A percentile compares a stretch with the other conserved stretches of the same genome.
These are phyloP conservation scores for Tribolium madens DNA, from an alignment of 1,140 invertebrate species.

Conservation along the genomic window DNA sequence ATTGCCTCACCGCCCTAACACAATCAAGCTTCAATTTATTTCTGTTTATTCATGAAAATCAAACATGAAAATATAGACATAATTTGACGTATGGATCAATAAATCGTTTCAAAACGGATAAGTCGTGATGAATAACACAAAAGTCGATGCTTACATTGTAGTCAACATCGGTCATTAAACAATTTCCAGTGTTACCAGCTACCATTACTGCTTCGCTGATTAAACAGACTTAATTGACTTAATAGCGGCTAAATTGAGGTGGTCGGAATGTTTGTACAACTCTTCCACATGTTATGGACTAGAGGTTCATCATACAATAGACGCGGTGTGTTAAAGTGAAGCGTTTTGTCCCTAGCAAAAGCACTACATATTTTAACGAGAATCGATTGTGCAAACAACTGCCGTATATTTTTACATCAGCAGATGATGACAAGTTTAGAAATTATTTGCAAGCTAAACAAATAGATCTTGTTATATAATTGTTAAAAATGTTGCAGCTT, in stretches of 20 bases:
- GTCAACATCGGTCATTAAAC: conserved; percentile 31
- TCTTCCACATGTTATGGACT: background rate
- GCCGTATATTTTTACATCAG: too few species aligned
- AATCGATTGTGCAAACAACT: too few species aligned
- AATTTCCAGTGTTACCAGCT: conserved; percentile 22
- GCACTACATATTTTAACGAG: background rate
- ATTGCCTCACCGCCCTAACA: conserved; percentile 13
- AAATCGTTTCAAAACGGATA: background rate
- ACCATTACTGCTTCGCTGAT: conserved; percentile 26
- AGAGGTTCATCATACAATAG: background rate
- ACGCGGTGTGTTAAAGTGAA: background rate
- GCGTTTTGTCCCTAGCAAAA: background rate
- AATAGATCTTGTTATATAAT: too few species aligned
- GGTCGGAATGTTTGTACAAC: conserved; percentile 16
- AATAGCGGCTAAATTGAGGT: conserved; percentile 15
- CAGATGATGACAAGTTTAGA: too few species aligned
- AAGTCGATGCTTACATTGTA: conserved; percentile 6
- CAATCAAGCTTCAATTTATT: conserved; percentile 29
- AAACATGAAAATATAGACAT: conserved; percentile 20
- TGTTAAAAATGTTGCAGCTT: too few species aligned
- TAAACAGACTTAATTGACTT: conserved; percentile 32
- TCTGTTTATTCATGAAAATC: conserved; percentile 23
- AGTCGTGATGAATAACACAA: conserved; percentile 5
- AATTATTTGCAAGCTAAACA: too few species aligned
- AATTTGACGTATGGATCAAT: conserved; percentile 5